phyloP scores from a whole-genome alignment of 2,888 invertebrate species.

The Pilophorus perplexus region DNA sequence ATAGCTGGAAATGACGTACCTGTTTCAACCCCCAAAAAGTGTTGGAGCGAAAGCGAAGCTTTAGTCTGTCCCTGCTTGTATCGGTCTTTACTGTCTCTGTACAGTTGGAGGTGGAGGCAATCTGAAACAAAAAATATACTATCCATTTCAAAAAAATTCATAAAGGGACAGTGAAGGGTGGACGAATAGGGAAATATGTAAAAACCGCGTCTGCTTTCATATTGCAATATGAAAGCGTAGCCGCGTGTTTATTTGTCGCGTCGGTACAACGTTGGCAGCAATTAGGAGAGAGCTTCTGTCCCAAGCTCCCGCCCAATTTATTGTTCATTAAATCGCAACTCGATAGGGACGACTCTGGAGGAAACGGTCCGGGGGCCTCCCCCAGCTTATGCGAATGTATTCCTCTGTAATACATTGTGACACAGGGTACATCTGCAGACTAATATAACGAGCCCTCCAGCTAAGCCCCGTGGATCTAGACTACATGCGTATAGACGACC shows the following conservation, averaged over 20 bases:
- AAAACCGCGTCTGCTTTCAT: too few species aligned
- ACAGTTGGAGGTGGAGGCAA: slow-evolving; percentile 83
- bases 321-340: slow-evolving; percentile 24
- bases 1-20: slow-evolving; percentile 52
- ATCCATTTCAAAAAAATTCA: background rate
- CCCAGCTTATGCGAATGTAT: background rate
- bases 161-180: background rate
- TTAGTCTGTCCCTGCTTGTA: slow-evolving; percentile 87
- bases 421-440: slow-evolving; percentile 19
- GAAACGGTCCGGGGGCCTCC: background rate
- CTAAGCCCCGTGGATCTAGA: too few species aligned
- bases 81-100: slow-evolving; percentile 82
- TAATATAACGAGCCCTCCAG: slow-evolving; percentile 8
- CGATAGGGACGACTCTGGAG: background rate
- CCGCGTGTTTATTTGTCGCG: too few species aligned
- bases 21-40: slow-evolving; percentile 82
- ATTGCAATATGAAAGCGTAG: too few species aligned
- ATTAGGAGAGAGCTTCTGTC: too few species aligned
- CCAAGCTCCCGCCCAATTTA: slow-evolving; percentile 27
- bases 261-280: too few species aligned
- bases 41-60: slow-evolving; percentile 80
- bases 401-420: background rate
- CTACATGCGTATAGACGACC: too few species aligned
- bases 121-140: slow-evolving; percentile 63
- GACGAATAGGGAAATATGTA: background rate